Evolutionary conservation across 1,140 invertebrate genomes (phyloP).

Genomic region (Achroia grisella): DNA sequence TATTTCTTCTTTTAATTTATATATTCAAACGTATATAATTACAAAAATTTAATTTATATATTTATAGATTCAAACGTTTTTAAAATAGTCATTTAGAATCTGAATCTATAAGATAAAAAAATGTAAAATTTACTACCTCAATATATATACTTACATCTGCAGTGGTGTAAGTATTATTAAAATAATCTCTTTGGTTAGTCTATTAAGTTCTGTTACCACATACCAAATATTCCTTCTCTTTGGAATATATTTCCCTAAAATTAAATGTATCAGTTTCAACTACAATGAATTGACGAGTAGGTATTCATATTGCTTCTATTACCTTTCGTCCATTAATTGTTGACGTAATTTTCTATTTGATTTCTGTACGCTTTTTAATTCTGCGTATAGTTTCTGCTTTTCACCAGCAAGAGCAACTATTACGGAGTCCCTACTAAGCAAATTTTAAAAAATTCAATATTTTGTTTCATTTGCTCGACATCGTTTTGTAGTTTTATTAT

Average conservation of each 20-base stretch:
- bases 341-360: conserved; percentile 24
- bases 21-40: too few relatives aligned
- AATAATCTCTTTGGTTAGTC: too few relatives aligned
- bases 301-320: neutral
- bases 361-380: conserved; percentile 22
- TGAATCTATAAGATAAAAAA: too few relatives aligned
- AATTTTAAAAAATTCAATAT: conserved; percentile 18
- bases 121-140: too few relatives aligned
- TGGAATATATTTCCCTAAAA: conserved; percentile 24
- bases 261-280: too few relatives aligned
- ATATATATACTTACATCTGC: too few relatives aligned
- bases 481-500: conserved; percentile 19
- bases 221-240: conserved; percentile 29
- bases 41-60: too few relatives aligned
- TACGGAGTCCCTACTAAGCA: conserved; percentile 20
- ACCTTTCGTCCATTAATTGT: conserved; percentile 29
- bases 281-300: conserved; percentile 1
- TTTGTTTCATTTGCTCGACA: conserved; percentile 22
- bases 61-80: too few relatives aligned
- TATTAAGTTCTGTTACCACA: too few relatives aligned
- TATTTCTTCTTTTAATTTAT: too few relatives aligned
- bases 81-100: too few relatives aligned
- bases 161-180: too few relatives aligned
- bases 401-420: conserved; percentile 24
- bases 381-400: conserved; percentile 29